Evolutionary conservation across 2,113 vertebrate genomes (phyloP), one percentile per base, ranked within the genome.

Genomic region (Brachypteracias leptosomus): DNA sequence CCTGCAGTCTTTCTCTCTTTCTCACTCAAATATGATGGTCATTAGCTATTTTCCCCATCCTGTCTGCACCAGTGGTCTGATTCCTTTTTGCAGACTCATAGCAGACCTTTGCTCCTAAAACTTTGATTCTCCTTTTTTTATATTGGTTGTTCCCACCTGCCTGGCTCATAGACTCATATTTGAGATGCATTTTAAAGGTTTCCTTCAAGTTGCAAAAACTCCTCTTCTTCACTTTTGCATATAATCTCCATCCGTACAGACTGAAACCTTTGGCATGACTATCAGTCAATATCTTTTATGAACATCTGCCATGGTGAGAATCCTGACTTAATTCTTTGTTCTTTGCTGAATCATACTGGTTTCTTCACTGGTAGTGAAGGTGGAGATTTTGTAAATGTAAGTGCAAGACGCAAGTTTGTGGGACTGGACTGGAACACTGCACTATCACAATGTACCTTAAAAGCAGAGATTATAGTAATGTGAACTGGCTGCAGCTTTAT

Each of bases 351-450:
- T 61, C 33, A 26, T 38, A 16, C 29, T 31, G 7, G 5, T 84
- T 94, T 89, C 63, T 84, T 86, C 35, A 24, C 1, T 78, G n/a
- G 35, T 26, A 72, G 24, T 77, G 16, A 16, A 66, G 7, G 55
- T 57, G 58, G 59, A 47, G 51, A 66, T 63, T 20, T 46, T 66
- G 22, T 54, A 31, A 85, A 21, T 15, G 58, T 51, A 11, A 77
- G 21, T 0, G 0, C 40, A 38, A 54, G 21, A 52, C 0, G 1
- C 11, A 33, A 51, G 35, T 35, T 42, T 67, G 33, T 42, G 55
- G 31, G 10, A 26, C 25, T 40, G 52, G 19, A 16, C 46, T 72
- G 31, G 22, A 71, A 21, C 13, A 3, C 49, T 9, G 0, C 14
- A 16, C 26, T 59, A 10, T 31, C 44, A 78, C 19, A 24, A 5